A percentile compares a stretch with the other conserved stretches of the same genome.
phyloP scores from a whole-genome alignment of 1,140 invertebrate species.

The Diorhabda carinulata region DNA sequence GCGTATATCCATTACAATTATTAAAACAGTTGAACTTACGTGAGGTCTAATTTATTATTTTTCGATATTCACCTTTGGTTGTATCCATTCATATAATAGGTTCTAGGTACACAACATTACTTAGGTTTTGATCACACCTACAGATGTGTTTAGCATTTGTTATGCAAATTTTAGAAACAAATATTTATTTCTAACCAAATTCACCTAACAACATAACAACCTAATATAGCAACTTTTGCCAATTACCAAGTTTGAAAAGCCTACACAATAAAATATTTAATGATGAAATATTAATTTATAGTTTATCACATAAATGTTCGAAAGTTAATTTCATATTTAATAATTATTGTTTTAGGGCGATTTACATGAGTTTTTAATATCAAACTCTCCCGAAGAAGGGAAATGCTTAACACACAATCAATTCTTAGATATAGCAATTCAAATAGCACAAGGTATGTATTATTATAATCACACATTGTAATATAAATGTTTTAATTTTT shows the following conservation, averaged over 20 bases:
- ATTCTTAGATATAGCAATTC: slow-evolving; percentile 79
- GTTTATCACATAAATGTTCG: no score
- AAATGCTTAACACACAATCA: slow-evolving; percentile 73
- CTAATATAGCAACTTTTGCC: background rate
- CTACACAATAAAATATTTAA: background rate
- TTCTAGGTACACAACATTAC: no score
- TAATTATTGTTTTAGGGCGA: slow-evolving; percentile 64
- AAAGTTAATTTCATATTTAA: background rate
- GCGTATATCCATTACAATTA: no score
- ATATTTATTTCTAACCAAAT: background rate
- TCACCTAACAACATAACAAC: background rate
- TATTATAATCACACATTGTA: no score
- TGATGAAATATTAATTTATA: no score
- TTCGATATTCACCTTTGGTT: no score
- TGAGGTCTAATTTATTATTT: no score
- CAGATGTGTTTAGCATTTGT: no score
- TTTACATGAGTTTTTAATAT: slow-evolving; percentile 89
- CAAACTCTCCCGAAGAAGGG: slow-evolving; percentile 79
- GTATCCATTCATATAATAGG: no score
- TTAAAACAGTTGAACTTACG: no score
- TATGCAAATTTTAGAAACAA: background rate
- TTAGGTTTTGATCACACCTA: no score
- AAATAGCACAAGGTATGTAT: slow-evolving; percentile 76
- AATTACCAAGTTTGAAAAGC: background rate
- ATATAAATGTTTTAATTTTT: background rate